Evolutionary conservation across 2,888 invertebrate species (phyloP), one percentile per base, ranked within the genome.

Genomic region (Stegana nigrithorax): DNA sequence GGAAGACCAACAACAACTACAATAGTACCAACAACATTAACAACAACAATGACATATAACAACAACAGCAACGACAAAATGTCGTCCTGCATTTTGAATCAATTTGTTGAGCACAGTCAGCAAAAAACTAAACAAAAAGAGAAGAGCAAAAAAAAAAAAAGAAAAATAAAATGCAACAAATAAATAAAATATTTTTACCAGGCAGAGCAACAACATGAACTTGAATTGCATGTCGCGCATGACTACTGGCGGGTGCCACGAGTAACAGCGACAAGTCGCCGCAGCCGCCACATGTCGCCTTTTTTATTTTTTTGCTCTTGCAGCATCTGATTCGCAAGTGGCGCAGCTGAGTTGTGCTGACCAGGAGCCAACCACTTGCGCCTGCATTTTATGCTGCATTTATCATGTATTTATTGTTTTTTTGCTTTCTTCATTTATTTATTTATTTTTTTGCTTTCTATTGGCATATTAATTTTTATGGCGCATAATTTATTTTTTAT

Each of bases 41-140:
- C 32, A 10, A 29, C 17, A n/a, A 23, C 47, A 12, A 47, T 23
- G 47, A 47, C 47, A 12, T n/a, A 47, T 23, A 10, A 45, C 45
- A 10, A 19, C 19, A 10, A 45, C 10, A 19, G 8, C 19, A 19
- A 47, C n/a, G 27, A 36, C 53, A 36, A 55, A 55, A 55, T 55
- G 23, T 55, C 53, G 21, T 21, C 32, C 26, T 55, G 53, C 32
- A 55, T 55, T 32, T 36, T 36, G 36, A 55, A 55, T 55, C 32
- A 55, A 36, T 55, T 55, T 55, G 53, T 47, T 47, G 47, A 23
- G 6, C 47, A 21, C 10, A n/a, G n/a, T 47, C 47, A 47, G 6
- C 23, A 47, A 47, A 21, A 47, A 17, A 44, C 17, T 21, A 4
- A 3, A n/a, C 17, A n/a, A n/a, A n/a, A n/a, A 39, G 39, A 12